These are phyloP conservation scores for Clusia tigrina DNA, from an alignment of 2,888 invertebrate genomes.

Conservation along the genomic window DNA sequence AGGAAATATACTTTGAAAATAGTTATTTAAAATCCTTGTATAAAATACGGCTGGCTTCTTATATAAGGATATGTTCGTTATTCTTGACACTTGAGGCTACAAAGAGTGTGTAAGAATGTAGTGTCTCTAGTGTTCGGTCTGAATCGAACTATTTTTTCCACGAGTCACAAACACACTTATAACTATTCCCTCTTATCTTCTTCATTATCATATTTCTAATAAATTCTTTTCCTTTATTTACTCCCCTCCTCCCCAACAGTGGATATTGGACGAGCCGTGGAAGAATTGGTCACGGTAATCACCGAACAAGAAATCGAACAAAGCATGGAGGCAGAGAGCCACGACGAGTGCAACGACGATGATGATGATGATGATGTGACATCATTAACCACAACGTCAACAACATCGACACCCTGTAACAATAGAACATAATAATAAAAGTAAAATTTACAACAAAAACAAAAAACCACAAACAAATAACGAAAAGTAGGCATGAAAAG, in stretches of 20 bases:
- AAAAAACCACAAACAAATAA: conserved; percentile 19
- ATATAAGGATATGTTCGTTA: too few relatives aligned
- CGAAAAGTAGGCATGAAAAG: conserved; percentile 6
- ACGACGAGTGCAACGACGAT: conserved; percentile 13
- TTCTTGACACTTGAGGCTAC: too few relatives aligned
- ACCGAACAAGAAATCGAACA: conserved; percentile 75
- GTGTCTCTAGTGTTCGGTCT: too few relatives aligned
- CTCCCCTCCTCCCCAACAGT: not conserved
- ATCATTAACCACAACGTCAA: conserved; percentile 42
- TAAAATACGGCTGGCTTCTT: too few relatives aligned
- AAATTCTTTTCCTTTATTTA: too few relatives aligned
- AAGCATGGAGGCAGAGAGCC: conserved; percentile 38
- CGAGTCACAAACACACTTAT: too few relatives aligned
- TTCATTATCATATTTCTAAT: too few relatives aligned
- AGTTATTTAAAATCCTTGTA: too few relatives aligned
- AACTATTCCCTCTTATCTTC: too few relatives aligned
- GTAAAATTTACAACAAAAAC: conserved; percentile 27
- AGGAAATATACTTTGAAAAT: too few relatives aligned
- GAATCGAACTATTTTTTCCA: too few relatives aligned
- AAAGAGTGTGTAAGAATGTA: too few relatives aligned
- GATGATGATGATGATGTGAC: conserved; percentile 41
- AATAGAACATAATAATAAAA: conserved; percentile 36
- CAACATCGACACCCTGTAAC: conserved; percentile 45
- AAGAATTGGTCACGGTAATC: conserved; percentile 89
- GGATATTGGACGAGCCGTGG: conserved; percentile 86